Evolutionary conservation across 2,797 vertebrate species (phyloP).

Genomic region (Bradypodion ventrale): DNA sequence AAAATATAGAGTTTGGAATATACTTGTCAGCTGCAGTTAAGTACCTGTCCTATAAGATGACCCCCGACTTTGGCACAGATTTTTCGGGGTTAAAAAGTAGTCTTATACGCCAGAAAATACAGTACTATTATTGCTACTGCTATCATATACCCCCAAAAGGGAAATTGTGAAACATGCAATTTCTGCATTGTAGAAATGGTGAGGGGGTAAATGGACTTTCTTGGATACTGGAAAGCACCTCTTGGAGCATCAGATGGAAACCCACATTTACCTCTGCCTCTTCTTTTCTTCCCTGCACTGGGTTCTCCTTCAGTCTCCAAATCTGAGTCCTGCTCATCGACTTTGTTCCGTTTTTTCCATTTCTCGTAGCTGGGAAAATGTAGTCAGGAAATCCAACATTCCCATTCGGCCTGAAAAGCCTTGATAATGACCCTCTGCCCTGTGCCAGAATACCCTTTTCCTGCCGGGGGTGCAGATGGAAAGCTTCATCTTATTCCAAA

Average conservation of each 20-base stretch:
- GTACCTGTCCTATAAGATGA: too few relatives aligned
- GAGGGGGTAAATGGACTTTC: neutral
- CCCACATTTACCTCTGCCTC: slow-evolving; percentile 53
- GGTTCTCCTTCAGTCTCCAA: slow-evolving; percentile 64
- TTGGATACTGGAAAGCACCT: neutral
- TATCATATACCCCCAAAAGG: too few relatives aligned
- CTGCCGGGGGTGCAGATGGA: accelerated
- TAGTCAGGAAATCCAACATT: slow-evolving; percentile 51
- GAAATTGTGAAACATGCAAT: too few relatives aligned
- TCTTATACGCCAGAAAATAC: too few relatives aligned
- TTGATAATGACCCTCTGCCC: too few relatives aligned
- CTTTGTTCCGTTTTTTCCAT: slow-evolving; percentile 95
- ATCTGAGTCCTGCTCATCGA: slow-evolving; percentile 83
- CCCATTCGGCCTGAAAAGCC: too few relatives aligned
- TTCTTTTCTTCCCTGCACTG: slow-evolving; percentile 64
- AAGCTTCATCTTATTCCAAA: neutral
- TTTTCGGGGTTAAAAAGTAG: too few relatives aligned
- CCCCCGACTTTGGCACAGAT: too few relatives aligned
- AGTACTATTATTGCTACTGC: too few relatives aligned
- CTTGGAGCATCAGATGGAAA: too few relatives aligned
- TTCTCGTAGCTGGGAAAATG: slow-evolving; percentile 86
- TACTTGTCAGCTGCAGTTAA: too few relatives aligned
- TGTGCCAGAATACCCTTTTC: neutral
- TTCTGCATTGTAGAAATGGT: neutral
- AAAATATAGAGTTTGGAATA: too few relatives aligned